phyloP scores from a whole-genome alignment of 2,797 vertebrate species.

The Sparus aurata region DNA sequence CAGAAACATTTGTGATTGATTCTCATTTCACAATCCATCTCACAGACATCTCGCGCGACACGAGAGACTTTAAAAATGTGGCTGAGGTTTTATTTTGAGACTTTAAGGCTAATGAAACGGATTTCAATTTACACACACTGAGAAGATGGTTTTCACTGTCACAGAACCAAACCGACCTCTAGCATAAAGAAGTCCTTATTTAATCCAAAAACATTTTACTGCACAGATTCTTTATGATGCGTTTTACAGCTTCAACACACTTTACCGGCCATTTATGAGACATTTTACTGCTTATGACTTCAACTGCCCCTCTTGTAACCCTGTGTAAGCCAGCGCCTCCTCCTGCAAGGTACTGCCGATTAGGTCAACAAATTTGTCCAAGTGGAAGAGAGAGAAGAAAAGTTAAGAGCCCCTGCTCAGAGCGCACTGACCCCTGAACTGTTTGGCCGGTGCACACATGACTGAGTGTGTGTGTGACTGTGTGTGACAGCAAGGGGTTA shows the following conservation, averaged over 20 bases:
- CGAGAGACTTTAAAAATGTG: slow-evolving; percentile 6
- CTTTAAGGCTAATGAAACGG: slow-evolving; percentile 14
- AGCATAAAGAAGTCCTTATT: slow-evolving; percentile 33
- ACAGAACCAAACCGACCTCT: slow-evolving; percentile 13
- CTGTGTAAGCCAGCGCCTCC: slow-evolving; percentile 20
- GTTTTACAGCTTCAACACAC: slow-evolving; percentile 55
- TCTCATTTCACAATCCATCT: slow-evolving; percentile 45
- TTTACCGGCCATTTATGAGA: slow-evolving; percentile 56
- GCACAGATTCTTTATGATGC: slow-evolving; percentile 50
- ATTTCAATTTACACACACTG: slow-evolving; percentile 17
- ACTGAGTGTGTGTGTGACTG: slow-evolving; percentile 68
- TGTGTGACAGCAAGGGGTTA: slow-evolving; percentile 74
- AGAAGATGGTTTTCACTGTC: slow-evolving; percentile 12
- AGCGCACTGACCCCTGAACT: slow-evolving; percentile 70
- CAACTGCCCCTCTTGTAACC: slow-evolving; percentile 28
- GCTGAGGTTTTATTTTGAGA: slow-evolving; percentile 27
- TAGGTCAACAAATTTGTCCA: slow-evolving; percentile 69
- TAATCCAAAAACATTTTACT: slow-evolving; percentile 21
- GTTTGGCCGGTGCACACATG: slow-evolving; percentile 56
- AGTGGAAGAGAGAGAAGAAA: slow-evolving; percentile 61
- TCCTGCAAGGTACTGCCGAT: slow-evolving; percentile 44
- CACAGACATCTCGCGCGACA: slow-evolving; percentile 29
- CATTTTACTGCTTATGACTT: slow-evolving; percentile 54
- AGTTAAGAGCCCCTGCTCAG: slow-evolving; percentile 51
- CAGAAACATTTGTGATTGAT: slow-evolving; percentile 26